These are phyloP conservation scores for Apamea monoglypha DNA, from an alignment of 2,888 invertebrate genomes.

Conservation along the genomic window DNA sequence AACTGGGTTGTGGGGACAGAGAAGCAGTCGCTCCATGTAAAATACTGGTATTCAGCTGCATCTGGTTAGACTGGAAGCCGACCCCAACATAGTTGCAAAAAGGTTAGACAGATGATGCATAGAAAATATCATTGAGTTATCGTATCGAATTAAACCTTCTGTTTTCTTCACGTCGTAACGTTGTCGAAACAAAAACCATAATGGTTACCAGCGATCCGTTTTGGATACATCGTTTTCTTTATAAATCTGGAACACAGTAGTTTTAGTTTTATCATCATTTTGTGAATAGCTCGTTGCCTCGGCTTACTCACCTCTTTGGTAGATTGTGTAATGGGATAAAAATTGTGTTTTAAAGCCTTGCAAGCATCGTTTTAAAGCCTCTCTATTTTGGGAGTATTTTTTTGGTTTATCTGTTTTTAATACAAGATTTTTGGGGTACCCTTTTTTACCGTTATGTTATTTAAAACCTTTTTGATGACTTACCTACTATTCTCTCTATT, in stretches of 20 bases:
- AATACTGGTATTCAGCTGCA: background rate
- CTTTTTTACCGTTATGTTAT: background rate
- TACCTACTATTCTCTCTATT: background rate
- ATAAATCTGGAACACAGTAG: slow-evolving; percentile 41
- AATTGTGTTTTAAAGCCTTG: slow-evolving; percentile 13
- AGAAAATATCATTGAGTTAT: background rate
- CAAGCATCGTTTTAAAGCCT: background rate
- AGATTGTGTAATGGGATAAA: slow-evolving; percentile 10
- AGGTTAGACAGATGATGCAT: too few relatives aligned
- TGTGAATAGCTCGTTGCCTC: slow-evolving; percentile 19
- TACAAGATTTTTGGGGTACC: background rate
- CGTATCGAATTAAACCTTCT: slow-evolving; percentile 4
- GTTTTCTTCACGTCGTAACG: background rate
- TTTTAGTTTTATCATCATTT: slow-evolving; percentile 47
- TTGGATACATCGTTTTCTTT: slow-evolving; percentile 35
- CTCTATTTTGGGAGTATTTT: background rate
- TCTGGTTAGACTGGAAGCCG: background rate
- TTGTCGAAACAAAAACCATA: slow-evolving; percentile 37
- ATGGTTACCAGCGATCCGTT: slow-evolving; percentile 36
- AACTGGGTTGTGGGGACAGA: background rate
- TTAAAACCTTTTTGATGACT: background rate
- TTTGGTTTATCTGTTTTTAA: background rate
- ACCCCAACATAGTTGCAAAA: background rate
- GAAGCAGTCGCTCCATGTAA: background rate
- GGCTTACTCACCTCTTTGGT: slow-evolving; percentile 11